phyloP scores from a whole-genome alignment of 2,797 vertebrate species.

The Arctocebus calabarensis region DNA sequence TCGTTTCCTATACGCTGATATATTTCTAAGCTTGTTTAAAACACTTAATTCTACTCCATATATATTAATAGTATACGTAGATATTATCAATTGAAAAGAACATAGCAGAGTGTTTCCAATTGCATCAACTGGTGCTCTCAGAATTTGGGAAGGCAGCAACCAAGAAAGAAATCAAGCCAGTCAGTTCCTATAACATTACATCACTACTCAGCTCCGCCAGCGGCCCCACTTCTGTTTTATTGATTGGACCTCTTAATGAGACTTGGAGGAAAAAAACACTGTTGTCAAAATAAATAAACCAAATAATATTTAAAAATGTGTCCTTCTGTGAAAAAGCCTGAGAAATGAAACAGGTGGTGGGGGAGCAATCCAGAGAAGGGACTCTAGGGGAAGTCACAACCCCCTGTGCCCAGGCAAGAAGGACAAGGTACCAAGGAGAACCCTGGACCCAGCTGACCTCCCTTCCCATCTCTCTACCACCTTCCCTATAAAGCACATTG shows the following conservation, averaged over 20 bases:
- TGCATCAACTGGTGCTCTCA: background rate
- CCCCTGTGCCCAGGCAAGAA: accelerated
- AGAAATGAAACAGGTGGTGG: background rate
- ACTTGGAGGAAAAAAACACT: background rate
- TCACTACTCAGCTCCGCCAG: background rate
- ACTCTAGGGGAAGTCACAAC: accelerated
- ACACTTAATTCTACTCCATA: background rate
- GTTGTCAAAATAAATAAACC: background rate
- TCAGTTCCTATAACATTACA: background rate
- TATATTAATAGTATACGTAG: background rate
- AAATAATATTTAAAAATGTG: background rate
- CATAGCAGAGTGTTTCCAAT: background rate
- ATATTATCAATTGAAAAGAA: slow-evolving; percentile 1
- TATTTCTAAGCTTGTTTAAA: background rate
- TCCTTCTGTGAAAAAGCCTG: background rate
- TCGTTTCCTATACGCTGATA: background rate
- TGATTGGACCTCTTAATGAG: background rate
- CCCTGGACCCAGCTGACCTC: accelerated
- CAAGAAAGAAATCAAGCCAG: background rate
- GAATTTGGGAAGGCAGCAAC: background rate
- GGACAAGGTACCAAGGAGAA: accelerated
- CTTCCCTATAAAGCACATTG: background rate
- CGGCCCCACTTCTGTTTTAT: background rate
- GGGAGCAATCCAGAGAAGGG: accelerated
- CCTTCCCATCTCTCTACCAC: background rate